A percentile compares a stretch with the other conserved stretches of the same genome.
Conservation (phyloP, 2,797 vertebrate species). For the Micrastur ruficollis region DNA sequence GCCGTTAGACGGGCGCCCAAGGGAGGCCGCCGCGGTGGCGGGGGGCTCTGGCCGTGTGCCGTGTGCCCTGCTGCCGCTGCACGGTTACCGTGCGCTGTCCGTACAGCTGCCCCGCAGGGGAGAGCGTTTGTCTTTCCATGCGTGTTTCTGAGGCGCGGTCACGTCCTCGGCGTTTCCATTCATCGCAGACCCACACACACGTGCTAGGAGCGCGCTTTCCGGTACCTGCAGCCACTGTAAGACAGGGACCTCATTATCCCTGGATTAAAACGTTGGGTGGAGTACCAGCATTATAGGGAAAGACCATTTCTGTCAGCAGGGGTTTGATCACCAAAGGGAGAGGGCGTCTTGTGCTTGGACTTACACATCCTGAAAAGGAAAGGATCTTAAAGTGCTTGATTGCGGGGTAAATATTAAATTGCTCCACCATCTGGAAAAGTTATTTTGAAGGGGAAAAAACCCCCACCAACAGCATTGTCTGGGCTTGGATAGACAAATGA, state of each 20-base stretch:
- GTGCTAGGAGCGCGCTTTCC: background rate
- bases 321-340: background rate
- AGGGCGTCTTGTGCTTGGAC: background rate
- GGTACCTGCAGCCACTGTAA: no score
- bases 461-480: background rate
- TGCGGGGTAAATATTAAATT: background rate
- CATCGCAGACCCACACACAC: accelerated
- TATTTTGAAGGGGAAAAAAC: background rate
- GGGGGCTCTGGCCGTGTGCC: accelerated
- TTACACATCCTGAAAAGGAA: background rate
- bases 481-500: background rate
- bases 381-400: background rate
- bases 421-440: background rate
- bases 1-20: accelerated
- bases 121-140: accelerated
- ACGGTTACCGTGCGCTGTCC: accelerated
- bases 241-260: no score
- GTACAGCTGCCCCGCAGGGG: accelerated
- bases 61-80: accelerated
- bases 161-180: accelerated
- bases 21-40: accelerated
- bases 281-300: background rate
- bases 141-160: background rate
- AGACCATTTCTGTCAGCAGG: background rate
- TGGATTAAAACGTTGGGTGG: background rate